Percentiles rank a stretch among this genome's conserved stretches.
Evolutionary conservation across 2,797 vertebrate genomes (phyloP).

Genomic region (Sebastes trivittatus): DNA sequence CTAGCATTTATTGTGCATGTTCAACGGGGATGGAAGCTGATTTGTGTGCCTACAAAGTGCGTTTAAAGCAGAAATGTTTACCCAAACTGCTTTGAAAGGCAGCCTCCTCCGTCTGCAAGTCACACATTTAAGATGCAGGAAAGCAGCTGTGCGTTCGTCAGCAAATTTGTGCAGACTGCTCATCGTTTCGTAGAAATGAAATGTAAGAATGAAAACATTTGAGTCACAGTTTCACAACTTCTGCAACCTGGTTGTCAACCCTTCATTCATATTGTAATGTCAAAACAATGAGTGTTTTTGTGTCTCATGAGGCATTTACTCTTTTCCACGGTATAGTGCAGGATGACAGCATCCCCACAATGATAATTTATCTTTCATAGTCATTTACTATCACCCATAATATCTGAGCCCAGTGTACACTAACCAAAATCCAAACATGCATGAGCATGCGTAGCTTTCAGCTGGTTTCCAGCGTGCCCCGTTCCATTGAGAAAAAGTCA

Average conservation of each 20-base stretch:
- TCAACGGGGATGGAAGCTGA: background rate
- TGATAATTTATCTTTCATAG: background rate
- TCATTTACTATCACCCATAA: background rate
- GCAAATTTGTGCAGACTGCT: background rate
- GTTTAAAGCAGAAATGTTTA: background rate
- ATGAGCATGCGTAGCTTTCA: background rate
- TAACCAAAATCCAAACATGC: background rate
- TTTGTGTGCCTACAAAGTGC: background rate
- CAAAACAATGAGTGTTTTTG: background rate
- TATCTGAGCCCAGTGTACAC: background rate
- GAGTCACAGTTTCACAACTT: background rate
- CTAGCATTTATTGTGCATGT: background rate
- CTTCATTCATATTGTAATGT: background rate
- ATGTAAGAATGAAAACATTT: background rate
- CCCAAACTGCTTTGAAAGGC: background rate
- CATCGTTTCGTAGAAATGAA: background rate
- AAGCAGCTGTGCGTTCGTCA: background rate
- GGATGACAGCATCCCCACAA: background rate
- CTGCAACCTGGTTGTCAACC: background rate
- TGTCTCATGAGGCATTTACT: background rate
- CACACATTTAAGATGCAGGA: background rate
- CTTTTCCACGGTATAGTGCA: background rate
- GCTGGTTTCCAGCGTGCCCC: slow-evolving; percentile 40
- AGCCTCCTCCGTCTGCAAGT: background rate
- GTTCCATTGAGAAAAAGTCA: slow-evolving; percentile 64